A percentile compares a stretch with the other conserved stretches of the same genome.
Conservation (phyloP, 2,888 invertebrate species). For the Spialia ferax region DNA sequence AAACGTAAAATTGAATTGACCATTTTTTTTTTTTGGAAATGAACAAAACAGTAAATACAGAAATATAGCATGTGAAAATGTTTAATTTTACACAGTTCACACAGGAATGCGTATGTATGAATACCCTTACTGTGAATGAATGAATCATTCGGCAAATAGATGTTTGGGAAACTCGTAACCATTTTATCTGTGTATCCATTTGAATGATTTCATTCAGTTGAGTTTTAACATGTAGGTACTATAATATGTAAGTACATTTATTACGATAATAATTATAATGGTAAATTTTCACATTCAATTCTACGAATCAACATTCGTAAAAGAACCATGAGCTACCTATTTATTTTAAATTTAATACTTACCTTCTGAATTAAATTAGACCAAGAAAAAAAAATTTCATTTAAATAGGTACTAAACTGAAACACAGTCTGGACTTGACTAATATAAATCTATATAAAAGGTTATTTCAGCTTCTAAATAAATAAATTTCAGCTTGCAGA, state of each 20-base stretch:
- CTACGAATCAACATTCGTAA: not conserved
- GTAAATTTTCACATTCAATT: not conserved
- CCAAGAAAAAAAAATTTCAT: no score
- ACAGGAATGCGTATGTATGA: no score
- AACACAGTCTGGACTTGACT: not conserved
- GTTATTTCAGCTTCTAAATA: not conserved
- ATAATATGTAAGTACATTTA: no score
- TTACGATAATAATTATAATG: no score
- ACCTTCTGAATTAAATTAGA: no score
- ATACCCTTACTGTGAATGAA: not conserved
- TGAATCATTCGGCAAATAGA: constrained; percentile 22
- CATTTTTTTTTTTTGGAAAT: constrained; percentile 15
- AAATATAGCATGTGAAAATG: constrained; percentile 11
- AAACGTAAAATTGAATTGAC: constrained; percentile 38
- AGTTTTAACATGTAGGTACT: constrained; percentile 3
- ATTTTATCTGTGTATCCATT: not conserved
- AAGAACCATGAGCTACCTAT: no score
- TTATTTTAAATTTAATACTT: no score
- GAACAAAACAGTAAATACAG: constrained; percentile 33
- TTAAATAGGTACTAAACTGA: no score
- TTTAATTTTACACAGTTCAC: constrained; percentile 24
- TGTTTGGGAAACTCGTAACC: constrained; percentile 15
- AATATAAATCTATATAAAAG: not conserved
- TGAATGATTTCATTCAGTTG: constrained; percentile 11
- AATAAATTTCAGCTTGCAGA: not conserved